Conservation (phyloP, 2,888 invertebrate species). For the Cheilosia pagana region DNA sequence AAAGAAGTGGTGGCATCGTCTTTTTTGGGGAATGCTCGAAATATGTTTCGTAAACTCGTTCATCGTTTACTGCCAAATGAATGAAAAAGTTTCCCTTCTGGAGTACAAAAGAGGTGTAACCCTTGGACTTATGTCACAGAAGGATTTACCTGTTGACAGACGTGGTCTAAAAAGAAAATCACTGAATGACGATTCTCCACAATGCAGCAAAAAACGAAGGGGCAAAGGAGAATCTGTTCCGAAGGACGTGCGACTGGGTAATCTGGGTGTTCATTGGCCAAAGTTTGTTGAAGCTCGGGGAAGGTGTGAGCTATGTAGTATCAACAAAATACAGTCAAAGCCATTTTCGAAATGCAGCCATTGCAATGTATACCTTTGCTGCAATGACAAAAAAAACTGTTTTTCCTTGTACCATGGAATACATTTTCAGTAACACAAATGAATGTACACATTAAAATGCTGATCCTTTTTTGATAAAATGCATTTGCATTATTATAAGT, state of each 20-base stretch:
- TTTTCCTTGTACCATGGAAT: too few species aligned
- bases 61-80: constrained; percentile 20
- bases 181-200: constrained; percentile 10
- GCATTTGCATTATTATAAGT: too few species aligned
- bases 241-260: constrained; percentile 25
- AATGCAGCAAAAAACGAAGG: constrained; percentile 24
- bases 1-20: constrained; percentile 40
- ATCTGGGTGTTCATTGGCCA: constrained; percentile 30
- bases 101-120: constrained; percentile 18
- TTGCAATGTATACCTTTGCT: constrained; percentile 10
- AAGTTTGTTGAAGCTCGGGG: constrained; percentile 21
- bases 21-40: constrained; percentile 38
- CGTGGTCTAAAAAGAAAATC: background rate
- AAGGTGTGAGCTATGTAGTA: constrained; percentile 18
- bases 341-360: too few species aligned
- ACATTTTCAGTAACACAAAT: too few species aligned
- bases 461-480: too few species aligned
- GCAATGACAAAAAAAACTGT: too few species aligned
- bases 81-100: constrained; percentile 30
- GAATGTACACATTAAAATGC: too few species aligned
- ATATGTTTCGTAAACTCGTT: constrained; percentile 29
- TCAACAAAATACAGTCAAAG: constrained; percentile 15
- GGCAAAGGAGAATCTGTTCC: constrained; percentile 22
- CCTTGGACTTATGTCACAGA: constrained; percentile 14
- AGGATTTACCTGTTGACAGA: constrained; percentile 28